Conservation (phyloP, 2,113 vertebrate genomes). For the Chloebia gouldiae region DNA sequence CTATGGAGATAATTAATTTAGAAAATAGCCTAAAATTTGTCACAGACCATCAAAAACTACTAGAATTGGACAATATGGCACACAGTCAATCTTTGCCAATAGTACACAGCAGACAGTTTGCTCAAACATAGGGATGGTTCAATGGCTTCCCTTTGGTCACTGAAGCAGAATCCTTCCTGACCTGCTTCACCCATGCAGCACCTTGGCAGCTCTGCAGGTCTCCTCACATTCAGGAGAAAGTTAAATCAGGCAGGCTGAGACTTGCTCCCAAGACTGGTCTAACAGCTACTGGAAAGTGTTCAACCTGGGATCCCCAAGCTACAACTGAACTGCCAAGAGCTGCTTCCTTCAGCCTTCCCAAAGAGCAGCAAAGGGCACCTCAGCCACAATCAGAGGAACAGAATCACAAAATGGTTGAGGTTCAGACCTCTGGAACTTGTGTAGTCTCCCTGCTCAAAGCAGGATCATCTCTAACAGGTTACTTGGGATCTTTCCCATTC, state of each 20-base stretch:
- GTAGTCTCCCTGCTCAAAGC: neutral
- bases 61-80: neutral
- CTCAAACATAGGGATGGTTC: neutral
- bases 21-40: neutral
- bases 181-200: neutral
- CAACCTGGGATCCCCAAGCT: neutral
- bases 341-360: neutral
- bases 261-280: conserved; percentile 1
- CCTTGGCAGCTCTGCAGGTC: neutral
- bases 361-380: neutral
- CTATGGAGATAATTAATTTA: neutral
- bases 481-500: neutral
- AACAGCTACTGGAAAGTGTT: neutral
- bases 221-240: neutral
- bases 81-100: neutral
- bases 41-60: neutral
- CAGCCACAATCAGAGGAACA: neutral
- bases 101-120: neutral
- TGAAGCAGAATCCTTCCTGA: neutral
- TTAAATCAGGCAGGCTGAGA: neutral
- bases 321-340: neutral
- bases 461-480: neutral
- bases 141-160: neutral
- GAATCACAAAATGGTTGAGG: neutral
- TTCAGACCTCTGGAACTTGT: neutral